These are phyloP conservation scores for Sinella curviseta DNA, from an alignment of 1,140 invertebrate genomes.

Conservation along the genomic window DNA sequence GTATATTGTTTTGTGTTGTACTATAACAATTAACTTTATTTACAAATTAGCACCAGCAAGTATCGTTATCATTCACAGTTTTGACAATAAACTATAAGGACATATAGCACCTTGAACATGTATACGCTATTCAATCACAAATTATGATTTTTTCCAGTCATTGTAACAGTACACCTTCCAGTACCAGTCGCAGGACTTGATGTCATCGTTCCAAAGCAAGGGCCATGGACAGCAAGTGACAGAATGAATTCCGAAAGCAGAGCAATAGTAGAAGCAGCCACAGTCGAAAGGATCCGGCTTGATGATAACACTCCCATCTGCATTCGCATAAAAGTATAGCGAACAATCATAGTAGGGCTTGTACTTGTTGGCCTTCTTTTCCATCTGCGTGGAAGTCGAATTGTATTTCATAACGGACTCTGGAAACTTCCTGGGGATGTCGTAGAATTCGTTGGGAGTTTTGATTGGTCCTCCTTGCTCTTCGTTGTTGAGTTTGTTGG, in stretches of 20 bases:
- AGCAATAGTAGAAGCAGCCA: background rate
- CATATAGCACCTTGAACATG: too few species aligned
- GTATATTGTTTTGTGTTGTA: too few species aligned
- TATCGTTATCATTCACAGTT: too few species aligned
- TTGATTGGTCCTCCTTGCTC: background rate
- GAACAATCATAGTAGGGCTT: background rate
- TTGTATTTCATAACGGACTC: background rate
- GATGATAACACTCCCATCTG: background rate
- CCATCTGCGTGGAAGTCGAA: background rate
- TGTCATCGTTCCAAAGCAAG: slow-evolving; percentile 3
- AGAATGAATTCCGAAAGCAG: background rate
- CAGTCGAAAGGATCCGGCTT: slow-evolving; percentile 2
- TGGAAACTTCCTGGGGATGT: background rate
- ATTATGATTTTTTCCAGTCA: background rate
- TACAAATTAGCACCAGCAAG: too few species aligned
- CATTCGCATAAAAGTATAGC: background rate
- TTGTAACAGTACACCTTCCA: background rate
- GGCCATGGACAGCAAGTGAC: background rate
- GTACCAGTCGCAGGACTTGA: slow-evolving; percentile 6
- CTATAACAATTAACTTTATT: too few species aligned
- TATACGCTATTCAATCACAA: too few species aligned
- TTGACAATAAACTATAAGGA: too few species aligned
- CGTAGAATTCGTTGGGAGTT: background rate
- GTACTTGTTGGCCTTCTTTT: background rate
- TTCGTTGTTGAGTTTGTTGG: background rate